phyloP scores from a whole-genome alignment of 2,113 vertebrate species.

The Pteronura brasiliensis region DNA sequence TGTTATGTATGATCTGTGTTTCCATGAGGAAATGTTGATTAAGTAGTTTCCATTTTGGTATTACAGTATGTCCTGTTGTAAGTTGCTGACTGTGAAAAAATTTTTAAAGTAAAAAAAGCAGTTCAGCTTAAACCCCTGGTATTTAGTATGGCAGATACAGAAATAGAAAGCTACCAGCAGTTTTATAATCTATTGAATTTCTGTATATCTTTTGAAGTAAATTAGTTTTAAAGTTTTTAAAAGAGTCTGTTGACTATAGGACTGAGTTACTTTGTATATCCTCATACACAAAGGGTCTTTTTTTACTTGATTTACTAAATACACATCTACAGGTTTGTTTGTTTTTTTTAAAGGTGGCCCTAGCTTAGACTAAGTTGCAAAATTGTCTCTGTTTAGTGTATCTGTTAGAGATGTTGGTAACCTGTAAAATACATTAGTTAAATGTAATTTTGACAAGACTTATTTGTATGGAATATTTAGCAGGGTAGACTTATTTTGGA shows the following conservation, averaged over 20 bases:
- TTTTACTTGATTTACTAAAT: slow-evolving; percentile 25
- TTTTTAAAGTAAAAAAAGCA: slow-evolving; percentile 74
- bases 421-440: background rate
- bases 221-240: slow-evolving; percentile 10
- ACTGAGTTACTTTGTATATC: slow-evolving; percentile 31
- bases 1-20: slow-evolving; percentile 65
- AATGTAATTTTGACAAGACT: background rate
- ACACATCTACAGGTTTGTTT: background rate
- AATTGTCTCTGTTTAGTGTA: background rate
- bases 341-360: background rate
- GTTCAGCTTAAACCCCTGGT: slow-evolving; percentile 63
- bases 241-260: slow-evolving; percentile 3
- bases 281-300: background rate
- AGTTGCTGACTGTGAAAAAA: slow-evolving; percentile 74
- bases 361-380: background rate
- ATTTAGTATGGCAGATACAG: slow-evolving; percentile 72
- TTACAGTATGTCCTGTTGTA: slow-evolving; percentile 71
- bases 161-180: slow-evolving; percentile 66
- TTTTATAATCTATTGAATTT: slow-evolving; percentile 63
- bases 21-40: slow-evolving; percentile 75
- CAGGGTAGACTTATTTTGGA: background rate
- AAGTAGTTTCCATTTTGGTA: slow-evolving; percentile 79
- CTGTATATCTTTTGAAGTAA: slow-evolving; percentile 37
- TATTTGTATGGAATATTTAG: background rate
- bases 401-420: slow-evolving; percentile 17